Conservation (phyloP, 2,888 invertebrate species). For the Rhamphomyia laevipes region DNA sequence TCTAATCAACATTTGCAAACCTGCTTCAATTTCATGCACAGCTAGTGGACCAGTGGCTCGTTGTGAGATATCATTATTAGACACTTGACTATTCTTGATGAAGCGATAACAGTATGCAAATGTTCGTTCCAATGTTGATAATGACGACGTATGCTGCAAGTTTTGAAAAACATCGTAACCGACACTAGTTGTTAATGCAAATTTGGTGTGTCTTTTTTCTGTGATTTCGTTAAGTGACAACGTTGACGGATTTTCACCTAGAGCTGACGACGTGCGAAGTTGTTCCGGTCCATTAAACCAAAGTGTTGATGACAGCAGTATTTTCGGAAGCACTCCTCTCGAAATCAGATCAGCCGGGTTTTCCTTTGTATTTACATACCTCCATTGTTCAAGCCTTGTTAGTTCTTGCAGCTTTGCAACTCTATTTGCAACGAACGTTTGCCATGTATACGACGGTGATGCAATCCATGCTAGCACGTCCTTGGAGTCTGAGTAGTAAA, state of each 20-base stretch:
- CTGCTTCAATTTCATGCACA: background rate
- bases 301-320: background rate
- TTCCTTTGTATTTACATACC: conserved; percentile 7
- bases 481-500: conserved; percentile 7
- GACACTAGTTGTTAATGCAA: background rate
- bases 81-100: background rate
- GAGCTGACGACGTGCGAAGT: background rate
- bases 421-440: conserved; percentile 9
- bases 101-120: background rate
- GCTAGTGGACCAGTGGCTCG: background rate
- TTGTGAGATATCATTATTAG: background rate
- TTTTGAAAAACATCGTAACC: background rate
- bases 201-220: background rate
- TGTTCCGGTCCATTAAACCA: conserved; percentile 1
- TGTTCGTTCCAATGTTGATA: background rate
- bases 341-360: conserved; percentile 8
- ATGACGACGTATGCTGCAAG: background rate
- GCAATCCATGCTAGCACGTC: background rate
- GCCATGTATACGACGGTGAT: conserved; percentile 6
- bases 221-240: background rate
- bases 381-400: conserved; percentile 5
- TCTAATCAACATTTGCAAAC: background rate
- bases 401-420: conserved; percentile 4
- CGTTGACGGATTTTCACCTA: background rate
- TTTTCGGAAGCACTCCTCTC: conserved; percentile 2